A percentile compares a stretch with the other conserved stretches of the same genome.
Conservation (phyloP, 2,888 invertebrate species). For the Pemphredon lugubris region DNA sequence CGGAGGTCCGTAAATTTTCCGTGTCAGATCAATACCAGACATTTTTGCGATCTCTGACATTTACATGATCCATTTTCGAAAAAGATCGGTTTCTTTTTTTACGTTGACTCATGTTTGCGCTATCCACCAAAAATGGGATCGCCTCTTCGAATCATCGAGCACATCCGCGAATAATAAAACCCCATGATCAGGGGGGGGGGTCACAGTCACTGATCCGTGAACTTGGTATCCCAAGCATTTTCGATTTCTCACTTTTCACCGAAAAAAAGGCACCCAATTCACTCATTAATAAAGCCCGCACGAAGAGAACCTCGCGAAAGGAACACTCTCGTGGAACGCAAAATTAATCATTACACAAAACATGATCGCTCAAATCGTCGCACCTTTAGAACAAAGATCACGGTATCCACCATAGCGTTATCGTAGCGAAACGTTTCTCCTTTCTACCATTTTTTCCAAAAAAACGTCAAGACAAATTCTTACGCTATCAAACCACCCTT, state of each 20-base stretch:
- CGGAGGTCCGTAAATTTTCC: conserved; percentile 5
- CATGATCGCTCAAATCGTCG: not conserved
- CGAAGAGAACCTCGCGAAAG: not conserved
- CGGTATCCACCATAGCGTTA: no score
- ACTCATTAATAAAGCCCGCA: not conserved
- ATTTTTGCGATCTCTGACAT: conserved; percentile 34
- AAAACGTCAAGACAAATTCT: no score
- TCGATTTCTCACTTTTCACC: not conserved
- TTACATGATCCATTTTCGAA: conserved; percentile 6
- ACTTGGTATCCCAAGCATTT: not conserved
- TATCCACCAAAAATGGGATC: not conserved
- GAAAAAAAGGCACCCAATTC: not conserved
- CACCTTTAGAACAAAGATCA: no score
- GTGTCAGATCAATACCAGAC: conserved; percentile 38
- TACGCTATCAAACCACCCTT: no score
- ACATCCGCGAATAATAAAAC: conserved; percentile 25
- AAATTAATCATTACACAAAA: not conserved
- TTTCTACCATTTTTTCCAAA: no score
- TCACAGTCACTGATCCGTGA: conserved; percentile 4
- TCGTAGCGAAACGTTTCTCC: no score
- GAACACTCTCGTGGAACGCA: not conserved
- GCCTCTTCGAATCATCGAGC: not conserved
- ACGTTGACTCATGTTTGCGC: not conserved
- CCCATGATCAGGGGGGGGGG: conserved; percentile 6
- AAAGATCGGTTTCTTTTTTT: no score